Evolutionary conservation across 2,113 vertebrate species (phyloP), one percentile per base, ranked within the genome.

Genomic region (Pseudolaguvia tuberculata): DNA sequence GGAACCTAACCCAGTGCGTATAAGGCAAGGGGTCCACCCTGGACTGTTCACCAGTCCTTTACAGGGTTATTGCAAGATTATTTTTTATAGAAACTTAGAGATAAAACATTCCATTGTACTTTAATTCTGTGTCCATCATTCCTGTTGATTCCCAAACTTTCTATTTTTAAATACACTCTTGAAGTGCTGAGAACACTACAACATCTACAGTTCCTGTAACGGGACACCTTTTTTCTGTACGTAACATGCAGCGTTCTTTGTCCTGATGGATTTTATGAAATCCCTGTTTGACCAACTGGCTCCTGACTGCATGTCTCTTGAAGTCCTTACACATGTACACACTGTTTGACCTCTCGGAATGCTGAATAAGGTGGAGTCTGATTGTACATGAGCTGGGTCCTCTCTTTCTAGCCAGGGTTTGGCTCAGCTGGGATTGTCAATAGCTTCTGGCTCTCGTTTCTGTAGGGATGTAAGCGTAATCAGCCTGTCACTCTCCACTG

Each of bases 211-310:
- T 75, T 78, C 29, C 45, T 66, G 59, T 76, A 71, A 78, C 69
- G n/a, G 45, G 35, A 75, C 20, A 56, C 21, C 23, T 17, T 62
- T 72, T 72, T 31, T 52, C n/a, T 31, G 15, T 20, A n/a, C n/a
- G n/a, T n/a, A n/a, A n/a, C n/a, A n/a, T n/a, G n/a, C n/a, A 80
- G 73, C 63, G 15, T 72, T 13, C 55, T 53, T 70, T 63, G 45
- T 62, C 71, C 80, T 73, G 62, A 70, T 53, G 67, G 72, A 73
- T 79, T 81, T 83, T 51, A 27, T 65, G 42, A 58, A 77, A 74
- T 66, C 66, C 71, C 21, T 84, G 82, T 88, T 84, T 87, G 77
- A 84, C 76, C 86, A 86, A 82, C 86, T 86, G 85, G 77, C 55
- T 21, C 65, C 59, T 17, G 69, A 77, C 42, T 48, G 31, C 35